Evolutionary conservation across 2,888 invertebrate species (phyloP).

Genomic region (Parelbella ahira): DNA sequence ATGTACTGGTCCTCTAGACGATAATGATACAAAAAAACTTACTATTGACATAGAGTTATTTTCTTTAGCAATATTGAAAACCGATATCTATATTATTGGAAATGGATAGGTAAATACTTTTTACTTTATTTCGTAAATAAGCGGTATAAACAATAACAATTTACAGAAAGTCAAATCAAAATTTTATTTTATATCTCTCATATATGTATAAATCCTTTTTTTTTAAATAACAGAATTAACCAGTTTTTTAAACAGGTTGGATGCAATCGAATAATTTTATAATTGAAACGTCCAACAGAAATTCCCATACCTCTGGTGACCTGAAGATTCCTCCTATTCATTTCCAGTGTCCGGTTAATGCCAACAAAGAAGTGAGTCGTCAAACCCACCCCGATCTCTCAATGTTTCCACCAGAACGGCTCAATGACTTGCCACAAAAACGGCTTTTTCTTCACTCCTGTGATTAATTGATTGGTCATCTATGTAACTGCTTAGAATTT

Average conservation of each 20-base stretch:
- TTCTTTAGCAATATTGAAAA: too few species aligned
- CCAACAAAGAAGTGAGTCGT: conserved; percentile 41
- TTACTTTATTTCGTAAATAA: too few species aligned
- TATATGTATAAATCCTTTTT: too few species aligned
- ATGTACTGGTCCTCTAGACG: too few species aligned
- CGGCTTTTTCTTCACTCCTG: conserved; percentile 35
- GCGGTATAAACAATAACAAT: too few species aligned
- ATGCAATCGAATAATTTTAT: neutral
- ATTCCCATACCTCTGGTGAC: conserved; percentile 50
- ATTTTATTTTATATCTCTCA: too few species aligned
- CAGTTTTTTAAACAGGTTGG: conserved; percentile 12
- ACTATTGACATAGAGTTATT: too few species aligned
- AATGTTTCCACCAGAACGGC: conserved; percentile 41
- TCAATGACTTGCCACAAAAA: conserved; percentile 51
- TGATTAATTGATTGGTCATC: conserved; percentile 22
- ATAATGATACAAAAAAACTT: too few species aligned
- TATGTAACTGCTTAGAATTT: conserved; percentile 22
- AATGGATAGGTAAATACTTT: too few species aligned
- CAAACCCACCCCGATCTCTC: conserved; percentile 28
- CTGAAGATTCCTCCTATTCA: conserved; percentile 38
- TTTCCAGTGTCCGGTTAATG: conserved; percentile 39
- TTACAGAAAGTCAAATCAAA: too few species aligned
- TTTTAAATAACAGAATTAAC: too few species aligned
- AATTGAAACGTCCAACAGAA: conserved; percentile 25
- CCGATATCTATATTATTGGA: too few species aligned